Evolutionary conservation across 2,888 invertebrate genomes (phyloP), one percentile per base, ranked within the genome.

Genomic region (Dusona sp.): DNA sequence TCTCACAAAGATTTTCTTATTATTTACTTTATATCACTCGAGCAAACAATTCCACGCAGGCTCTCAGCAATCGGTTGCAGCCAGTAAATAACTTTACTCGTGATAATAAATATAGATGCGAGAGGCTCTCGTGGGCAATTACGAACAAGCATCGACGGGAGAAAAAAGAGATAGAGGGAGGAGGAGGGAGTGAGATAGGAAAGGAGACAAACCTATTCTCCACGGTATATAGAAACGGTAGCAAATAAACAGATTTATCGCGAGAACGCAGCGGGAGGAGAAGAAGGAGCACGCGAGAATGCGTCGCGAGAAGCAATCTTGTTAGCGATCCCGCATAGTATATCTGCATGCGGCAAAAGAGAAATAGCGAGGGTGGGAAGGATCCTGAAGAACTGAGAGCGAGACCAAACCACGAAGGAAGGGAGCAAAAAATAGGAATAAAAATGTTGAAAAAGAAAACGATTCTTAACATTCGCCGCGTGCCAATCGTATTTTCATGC

Each of bases 231-330:
- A 83, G 85, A 89, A 90, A 89, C 88, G 89, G 89, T 87, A 86
- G 84, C 88, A 84, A 84, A 89, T 89, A 89, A 90, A 90, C 87
- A 89, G 90, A 91, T 92, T 92, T 92, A 92, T 91, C 91, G 90
- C 85, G 54, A 75, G 84, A 85, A 85, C 65, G 68, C 64, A 68
- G 73, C 74, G 48, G 80, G 84, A 78, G 78, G 25, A 70, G 70
- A 9, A 70, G 45, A 61, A 79, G 70, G 36, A 70, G 48, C 57
- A 48, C 84, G 83, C 82, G 86, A 87, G 87, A 87, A 87, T 86
- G 86, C 84, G 81, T 86, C 84, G 86, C 84, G 74, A 81, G 65
- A 82, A 82, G 89, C 90, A 89, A 91, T 90, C 91, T 91, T 90
- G 90, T 91, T 91, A 90, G 90, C 88, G 86, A 68, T 74, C 64